Evolutionary conservation across 2,797 vertebrate genomes (phyloP).

Genomic region (Lophius americanus): DNA sequence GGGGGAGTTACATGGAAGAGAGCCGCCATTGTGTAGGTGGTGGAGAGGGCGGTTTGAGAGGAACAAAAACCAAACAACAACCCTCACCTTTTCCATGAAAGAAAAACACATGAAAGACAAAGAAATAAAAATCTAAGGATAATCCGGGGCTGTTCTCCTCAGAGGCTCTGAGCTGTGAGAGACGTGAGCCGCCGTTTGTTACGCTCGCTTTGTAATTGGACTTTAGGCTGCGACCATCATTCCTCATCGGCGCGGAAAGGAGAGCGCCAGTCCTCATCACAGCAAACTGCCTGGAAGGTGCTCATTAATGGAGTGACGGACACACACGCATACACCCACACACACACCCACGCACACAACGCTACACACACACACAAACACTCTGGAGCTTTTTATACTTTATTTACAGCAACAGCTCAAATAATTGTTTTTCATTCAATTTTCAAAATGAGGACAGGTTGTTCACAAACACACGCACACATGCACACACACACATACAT

Average conservation of each 20-base stretch:
- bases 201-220: slow-evolving; percentile 67
- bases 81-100: slow-evolving; percentile 10
- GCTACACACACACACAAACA: slow-evolving; percentile 4
- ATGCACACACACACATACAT: neutral
- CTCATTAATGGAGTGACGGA: slow-evolving; percentile 64
- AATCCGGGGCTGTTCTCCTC: slow-evolving; percentile 27
- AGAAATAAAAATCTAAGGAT: slow-evolving; percentile 18
- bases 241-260: slow-evolving; percentile 63
- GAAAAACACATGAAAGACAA: slow-evolving; percentile 29
- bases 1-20: slow-evolving; percentile 10
- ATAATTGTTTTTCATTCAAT: slow-evolving; percentile 56
- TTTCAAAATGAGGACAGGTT: slow-evolving; percentile 48
- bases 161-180: slow-evolving; percentile 39
- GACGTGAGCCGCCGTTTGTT: slow-evolving; percentile 50
- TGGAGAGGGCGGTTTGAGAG: slow-evolving; percentile 13
- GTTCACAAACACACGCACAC: slow-evolving; percentile 17
- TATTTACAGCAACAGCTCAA: slow-evolving; percentile 65
- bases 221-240: slow-evolving; percentile 61
- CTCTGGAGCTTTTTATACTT: slow-evolving; percentile 46
- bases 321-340: slow-evolving; percentile 28
- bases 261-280: slow-evolving; percentile 66
- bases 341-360: neutral
- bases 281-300: slow-evolving; percentile 70
- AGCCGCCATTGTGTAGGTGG: slow-evolving; percentile 31
- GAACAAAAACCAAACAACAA: slow-evolving; percentile 20